phyloP scores from a whole-genome alignment of 2,113 vertebrate genomes.

The Alosa alosa region DNA sequence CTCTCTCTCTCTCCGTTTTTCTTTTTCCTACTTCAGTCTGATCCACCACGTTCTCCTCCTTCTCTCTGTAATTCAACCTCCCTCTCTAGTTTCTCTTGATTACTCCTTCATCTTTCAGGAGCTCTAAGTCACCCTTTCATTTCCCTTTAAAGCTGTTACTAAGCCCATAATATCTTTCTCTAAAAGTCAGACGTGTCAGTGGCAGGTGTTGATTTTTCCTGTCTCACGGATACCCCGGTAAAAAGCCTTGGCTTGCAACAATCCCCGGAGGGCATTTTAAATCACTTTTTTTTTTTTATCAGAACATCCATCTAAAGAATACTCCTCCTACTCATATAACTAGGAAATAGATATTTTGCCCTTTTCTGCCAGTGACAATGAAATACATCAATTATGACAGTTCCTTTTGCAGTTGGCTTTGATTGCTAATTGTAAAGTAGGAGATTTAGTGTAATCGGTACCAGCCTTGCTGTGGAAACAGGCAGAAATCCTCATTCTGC shows the following conservation, averaged over 20 bases:
- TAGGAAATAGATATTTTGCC: neutral
- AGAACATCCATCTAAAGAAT: neutral
- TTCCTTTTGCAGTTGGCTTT: neutral
- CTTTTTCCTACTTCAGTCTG: neutral
- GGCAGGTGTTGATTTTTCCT: neutral
- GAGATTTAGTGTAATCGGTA: slow-evolving; percentile 9
- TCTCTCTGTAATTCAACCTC: slow-evolving; percentile 16
- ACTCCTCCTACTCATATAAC: neutral
- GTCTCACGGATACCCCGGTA: neutral
- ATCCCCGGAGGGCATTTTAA: neutral
- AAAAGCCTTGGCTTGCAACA: neutral
- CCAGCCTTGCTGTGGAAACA: neutral
- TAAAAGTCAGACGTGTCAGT: neutral
- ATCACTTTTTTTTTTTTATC: too few relatives aligned
- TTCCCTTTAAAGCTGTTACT: neutral
- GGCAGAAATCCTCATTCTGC: neutral
- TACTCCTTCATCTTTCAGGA: neutral
- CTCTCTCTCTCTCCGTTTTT: neutral
- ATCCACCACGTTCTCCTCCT: neutral
- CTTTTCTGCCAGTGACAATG: neutral
- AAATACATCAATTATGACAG: neutral
- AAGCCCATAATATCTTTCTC: neutral
- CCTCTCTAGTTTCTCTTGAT: neutral
- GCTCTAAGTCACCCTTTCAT: neutral
- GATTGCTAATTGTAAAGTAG: neutral